phyloP scores from a whole-genome alignment of 1,140 invertebrate genomes.

The Drosophila eugracilis region DNA sequence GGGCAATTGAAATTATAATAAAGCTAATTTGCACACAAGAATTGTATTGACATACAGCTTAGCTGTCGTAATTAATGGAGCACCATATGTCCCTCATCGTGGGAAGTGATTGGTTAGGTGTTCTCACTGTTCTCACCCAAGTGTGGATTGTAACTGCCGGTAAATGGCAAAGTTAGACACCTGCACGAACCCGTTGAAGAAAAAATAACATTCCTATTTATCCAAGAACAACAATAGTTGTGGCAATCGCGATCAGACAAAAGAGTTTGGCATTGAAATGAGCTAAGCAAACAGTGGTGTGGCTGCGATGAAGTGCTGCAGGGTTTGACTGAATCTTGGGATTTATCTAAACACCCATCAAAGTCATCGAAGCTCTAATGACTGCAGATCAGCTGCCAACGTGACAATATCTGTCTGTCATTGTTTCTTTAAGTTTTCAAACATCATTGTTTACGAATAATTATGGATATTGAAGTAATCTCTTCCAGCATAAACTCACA shows the following conservation, averaged over 20 bases:
- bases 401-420: constrained; percentile 20
- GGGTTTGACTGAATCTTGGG: constrained; percentile 4
- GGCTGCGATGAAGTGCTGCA: constrained; percentile 1
- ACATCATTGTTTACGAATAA: constrained; percentile 22
- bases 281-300: constrained; percentile 26
- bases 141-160: constrained; percentile 15
- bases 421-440: constrained; percentile 1
- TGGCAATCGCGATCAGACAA: constrained; percentile 40
- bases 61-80: constrained; percentile 46
- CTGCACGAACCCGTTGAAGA: constrained; percentile 36
- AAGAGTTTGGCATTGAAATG: constrained; percentile 51
- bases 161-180: constrained; percentile 66
- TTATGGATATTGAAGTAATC: too few relatives aligned
- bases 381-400: constrained; percentile 25
- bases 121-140: constrained; percentile 31
- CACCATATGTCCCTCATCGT: constrained; percentile 20
- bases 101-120: constrained; percentile 41
- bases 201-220: constrained; percentile 28
- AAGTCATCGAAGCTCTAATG: constrained; percentile 29
- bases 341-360: constrained; percentile 20
- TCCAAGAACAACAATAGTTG: constrained; percentile 46
- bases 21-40: constrained; percentile 48
- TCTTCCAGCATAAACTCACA: too few relatives aligned
- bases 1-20: constrained; percentile 41
- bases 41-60: constrained; percentile 34